Evolutionary conservation across 1,140 invertebrate genomes (phyloP).

Genomic region (Eueides isabella): DNA sequence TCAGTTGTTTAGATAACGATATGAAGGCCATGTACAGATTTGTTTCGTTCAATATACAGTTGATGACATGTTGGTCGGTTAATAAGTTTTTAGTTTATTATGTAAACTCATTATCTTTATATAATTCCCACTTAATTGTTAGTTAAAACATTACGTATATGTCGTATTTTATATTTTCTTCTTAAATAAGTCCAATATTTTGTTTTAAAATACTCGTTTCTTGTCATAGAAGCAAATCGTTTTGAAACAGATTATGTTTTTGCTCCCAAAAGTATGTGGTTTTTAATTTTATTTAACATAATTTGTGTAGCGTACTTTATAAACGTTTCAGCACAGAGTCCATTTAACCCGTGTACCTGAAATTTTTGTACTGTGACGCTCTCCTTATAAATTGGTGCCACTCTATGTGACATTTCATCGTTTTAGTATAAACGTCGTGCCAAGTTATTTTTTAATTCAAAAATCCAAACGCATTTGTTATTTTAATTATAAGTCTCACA

Average conservation of each 20-base stretch:
- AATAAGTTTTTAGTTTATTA: conserved; percentile 16
- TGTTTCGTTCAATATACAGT: neutral
- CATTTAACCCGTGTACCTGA: conserved; percentile 25
- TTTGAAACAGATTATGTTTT: neutral
- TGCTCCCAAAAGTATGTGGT: neutral
- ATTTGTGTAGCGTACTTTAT: neutral
- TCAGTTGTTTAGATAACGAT: neutral
- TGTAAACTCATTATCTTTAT: conserved; percentile 16
- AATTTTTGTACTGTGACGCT: conserved; percentile 8
- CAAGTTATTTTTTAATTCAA: neutral
- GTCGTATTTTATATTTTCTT: neutral
- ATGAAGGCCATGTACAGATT: neutral
- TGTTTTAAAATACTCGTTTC: neutral
- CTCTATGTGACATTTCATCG: neutral
- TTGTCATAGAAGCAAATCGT: neutral
- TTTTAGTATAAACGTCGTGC: conserved; percentile 2
- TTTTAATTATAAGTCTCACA: conserved; percentile 1
- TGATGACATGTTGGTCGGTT: neutral
- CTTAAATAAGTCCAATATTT: neutral
- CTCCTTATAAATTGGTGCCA: neutral
- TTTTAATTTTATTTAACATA: neutral
- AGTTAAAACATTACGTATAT: too few relatives aligned
- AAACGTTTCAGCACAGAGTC: neutral
- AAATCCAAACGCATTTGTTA: conserved; percentile 13
- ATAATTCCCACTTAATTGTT: neutral